These are phyloP conservation scores for Gastracanthus pulcherrimus DNA, from an alignment of 2,888 invertebrate genomes.

Conservation along the genomic window DNA sequence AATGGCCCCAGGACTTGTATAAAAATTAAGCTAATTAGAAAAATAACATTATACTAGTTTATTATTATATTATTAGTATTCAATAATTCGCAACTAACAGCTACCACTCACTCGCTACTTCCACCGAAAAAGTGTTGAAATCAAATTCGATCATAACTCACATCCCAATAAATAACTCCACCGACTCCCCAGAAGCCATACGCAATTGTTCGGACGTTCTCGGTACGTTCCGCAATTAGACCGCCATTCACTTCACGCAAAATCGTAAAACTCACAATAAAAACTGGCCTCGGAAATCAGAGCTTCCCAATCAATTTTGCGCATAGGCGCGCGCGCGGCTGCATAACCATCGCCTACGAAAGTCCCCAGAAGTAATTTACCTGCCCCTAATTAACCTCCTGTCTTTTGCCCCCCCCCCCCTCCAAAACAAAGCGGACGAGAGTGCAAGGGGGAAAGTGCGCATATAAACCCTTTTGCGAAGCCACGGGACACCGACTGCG, in stretches of 20 bases:
- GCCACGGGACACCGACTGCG: neutral
- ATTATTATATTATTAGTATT: no score
- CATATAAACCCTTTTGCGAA: constrained; percentile 16
- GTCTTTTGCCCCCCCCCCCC: neutral
- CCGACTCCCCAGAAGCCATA: neutral
- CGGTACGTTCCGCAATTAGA: neutral
- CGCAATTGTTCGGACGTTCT: neutral
- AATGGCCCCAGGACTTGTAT: no score
- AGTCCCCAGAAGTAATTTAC: neutral
- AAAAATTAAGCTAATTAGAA: no score
- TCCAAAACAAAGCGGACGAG: neutral
- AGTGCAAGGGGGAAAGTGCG: neutral
- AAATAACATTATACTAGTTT: no score
- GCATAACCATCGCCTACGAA: neutral
- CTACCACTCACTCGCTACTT: neutral
- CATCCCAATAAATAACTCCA: neutral
- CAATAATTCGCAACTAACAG: no score
- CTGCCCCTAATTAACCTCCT: neutral
- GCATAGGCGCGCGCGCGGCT: neutral
- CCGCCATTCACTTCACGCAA: neutral
- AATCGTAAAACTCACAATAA: neutral
- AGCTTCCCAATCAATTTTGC: neutral
- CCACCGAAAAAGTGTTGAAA: neutral
- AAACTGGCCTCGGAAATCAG: neutral
- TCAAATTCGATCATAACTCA: neutral